Evolutionary conservation across 2,113 vertebrate species (phyloP), one percentile per base, ranked within the genome.

Genomic region (Sceloporus tristichus): DNA sequence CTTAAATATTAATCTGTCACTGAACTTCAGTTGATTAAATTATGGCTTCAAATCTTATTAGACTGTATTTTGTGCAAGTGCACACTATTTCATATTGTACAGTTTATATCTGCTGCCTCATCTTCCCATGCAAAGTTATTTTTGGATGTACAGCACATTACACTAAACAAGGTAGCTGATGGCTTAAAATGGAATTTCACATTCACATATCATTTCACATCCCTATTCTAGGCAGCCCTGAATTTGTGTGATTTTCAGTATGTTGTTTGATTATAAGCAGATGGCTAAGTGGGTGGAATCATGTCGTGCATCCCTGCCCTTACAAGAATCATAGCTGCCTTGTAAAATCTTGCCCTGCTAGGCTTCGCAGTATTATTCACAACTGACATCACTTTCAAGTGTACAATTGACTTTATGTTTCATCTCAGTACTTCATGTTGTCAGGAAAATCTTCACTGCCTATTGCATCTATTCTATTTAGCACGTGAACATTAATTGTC

Each of bases 281-380:
- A 94, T 95, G 94, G 91, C 70, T 94, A n/a, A 84, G 91, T 93
- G 80, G 93, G 94, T 94, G 92, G 93, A 91, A 92, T 89, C 87
- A 88, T 86, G 81, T 87, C 80, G 87, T 89, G 75, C 79, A 84
- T 0, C 0, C 38, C 88, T 91, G 90, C 81, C 81, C 86, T 92
- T 0, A 0, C 79, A 88, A 40, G 87, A 27, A 90, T 92, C 86
- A 85, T 34, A 90, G 87, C 90, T 89, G 79, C 87, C 92, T 93
- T 89, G 82, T 89, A 68, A 85, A 87, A 88, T 93, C 84, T 77
- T 48, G 84, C 85, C 88, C 42, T 75, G 16, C 79, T 70, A 81
- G 2, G 0, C 38, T 91, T 88, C 79, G 62, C 84, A 85, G 11
- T 75, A 74, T 48, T 68, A 83, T 89, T 91, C 78, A 86, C 80